A percentile compares a stretch with the other conserved stretches of the same genome.
Evolutionary conservation across 2,797 vertebrate genomes (phyloP).

Genomic region (Pseudotriccus pelzelni): DNA sequence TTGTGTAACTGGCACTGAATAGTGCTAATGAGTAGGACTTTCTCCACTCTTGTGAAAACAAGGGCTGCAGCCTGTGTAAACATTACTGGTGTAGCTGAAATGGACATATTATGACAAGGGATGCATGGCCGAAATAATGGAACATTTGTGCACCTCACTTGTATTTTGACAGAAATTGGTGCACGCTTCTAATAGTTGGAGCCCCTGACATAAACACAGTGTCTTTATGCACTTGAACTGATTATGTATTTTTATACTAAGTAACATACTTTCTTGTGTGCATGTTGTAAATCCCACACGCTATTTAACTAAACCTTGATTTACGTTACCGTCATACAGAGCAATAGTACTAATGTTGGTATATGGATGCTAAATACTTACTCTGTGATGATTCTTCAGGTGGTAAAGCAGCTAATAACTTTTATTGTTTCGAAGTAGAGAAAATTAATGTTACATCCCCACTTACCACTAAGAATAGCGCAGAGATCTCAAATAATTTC

Average conservation of each 20-base stretch:
- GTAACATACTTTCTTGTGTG: background rate
- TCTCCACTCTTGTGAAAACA: slow-evolving; percentile 41
- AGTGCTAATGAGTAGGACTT: slow-evolving; percentile 38
- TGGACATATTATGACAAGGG: background rate
- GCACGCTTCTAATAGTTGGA: background rate
- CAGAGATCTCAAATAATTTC: slow-evolving; percentile 48
- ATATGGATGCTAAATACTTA: slow-evolving; percentile 54
- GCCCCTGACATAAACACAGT: background rate
- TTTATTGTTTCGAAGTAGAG: slow-evolving; percentile 50
- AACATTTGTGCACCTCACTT: background rate
- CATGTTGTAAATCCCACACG: background rate
- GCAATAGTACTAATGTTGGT: background rate
- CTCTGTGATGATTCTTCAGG: slow-evolving; percentile 44
- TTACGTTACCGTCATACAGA: slow-evolving; percentile 31
- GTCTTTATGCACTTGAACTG: background rate
- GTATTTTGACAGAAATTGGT: background rate
- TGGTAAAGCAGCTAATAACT: slow-evolving; percentile 66
- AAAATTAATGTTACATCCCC: slow-evolving; percentile 49
- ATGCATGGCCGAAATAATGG: slow-evolving; percentile 4
- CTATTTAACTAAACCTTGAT: slow-evolving; percentile 18
- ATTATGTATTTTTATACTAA: slow-evolving; percentile 12
- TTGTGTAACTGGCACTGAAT: slow-evolving; percentile 38
- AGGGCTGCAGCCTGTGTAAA: slow-evolving; percentile 41
- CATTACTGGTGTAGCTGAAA: slow-evolving; percentile 15
- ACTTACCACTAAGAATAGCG: slow-evolving; percentile 38